phyloP scores from a whole-genome alignment of 2,888 invertebrate genomes.

The Autographa gamma region DNA sequence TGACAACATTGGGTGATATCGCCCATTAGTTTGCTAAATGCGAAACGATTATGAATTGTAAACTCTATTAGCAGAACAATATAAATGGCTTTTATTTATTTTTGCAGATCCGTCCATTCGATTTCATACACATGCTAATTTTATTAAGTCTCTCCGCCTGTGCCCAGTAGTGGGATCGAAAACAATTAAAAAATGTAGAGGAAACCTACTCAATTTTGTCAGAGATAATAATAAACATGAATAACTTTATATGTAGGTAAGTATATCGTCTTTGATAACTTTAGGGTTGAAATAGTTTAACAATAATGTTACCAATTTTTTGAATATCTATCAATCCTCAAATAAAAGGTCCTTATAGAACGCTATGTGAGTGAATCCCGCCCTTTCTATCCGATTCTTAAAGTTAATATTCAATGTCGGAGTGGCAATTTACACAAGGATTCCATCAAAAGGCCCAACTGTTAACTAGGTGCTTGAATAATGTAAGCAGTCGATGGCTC shows the following conservation, averaged over 20 bases:
- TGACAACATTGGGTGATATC: conserved; percentile 7
- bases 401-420: conserved; percentile 77
- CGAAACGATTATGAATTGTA: conserved; percentile 7
- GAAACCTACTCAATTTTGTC: no score
- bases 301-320: conserved; percentile 5
- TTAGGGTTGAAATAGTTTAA: not conserved
- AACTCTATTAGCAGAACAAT: not conserved
- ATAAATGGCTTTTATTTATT: not conserved
- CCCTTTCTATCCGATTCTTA: conserved; percentile 62
- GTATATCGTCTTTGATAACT: not conserved
- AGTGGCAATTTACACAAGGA: conserved; percentile 76
- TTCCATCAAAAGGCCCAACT: conserved; percentile 69
- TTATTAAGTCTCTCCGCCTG: no score
- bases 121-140: no score
- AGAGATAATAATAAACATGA: no score
- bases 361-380: conserved; percentile 54
- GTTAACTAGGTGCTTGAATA: conserved; percentile 72
- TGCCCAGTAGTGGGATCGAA: no score
- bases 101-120: not conserved
- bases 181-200: no score
- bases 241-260: not conserved
- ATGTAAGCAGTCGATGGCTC: conserved; percentile 64
- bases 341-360: conserved; percentile 23
- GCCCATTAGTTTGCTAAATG: conserved; percentile 6
- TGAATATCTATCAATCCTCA: conserved; percentile 20